Evolutionary conservation across 2,888 invertebrate genomes (phyloP), one percentile per base, ranked within the genome.

Genomic region (Nymphalis polychloros): DNA sequence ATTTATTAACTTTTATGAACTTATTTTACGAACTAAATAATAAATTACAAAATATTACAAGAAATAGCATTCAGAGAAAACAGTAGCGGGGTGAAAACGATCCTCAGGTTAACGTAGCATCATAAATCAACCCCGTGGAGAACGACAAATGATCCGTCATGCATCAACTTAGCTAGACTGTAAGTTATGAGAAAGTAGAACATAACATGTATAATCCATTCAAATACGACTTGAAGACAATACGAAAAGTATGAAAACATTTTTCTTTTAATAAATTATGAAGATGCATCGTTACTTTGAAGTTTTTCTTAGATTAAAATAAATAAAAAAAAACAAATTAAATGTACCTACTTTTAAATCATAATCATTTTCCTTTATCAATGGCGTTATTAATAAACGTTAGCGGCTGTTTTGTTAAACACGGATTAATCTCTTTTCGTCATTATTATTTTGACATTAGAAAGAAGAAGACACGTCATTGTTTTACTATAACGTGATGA

Each of bases 81-180:
- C 71, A 57, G 68, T 71, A 71, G 71, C 69, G 19, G 46, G 52
- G 63, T 71, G 68, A 50, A 53, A 41, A 31, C 49, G 63, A 66
- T 71, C 53, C 60, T 53, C 59, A 48, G 61, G 46, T 59, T 60
- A 52, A 52, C 49, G 57, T 19, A 50, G 47, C 20, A 23, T 57
- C 63, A 66, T 71, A 65, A 66, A 63, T 66, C 50, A 69, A 23
- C 52, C 35, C 49, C 49, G 17, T 41, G 5, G 66, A 20, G 62
- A 49, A 17, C n/a, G 59, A 68, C 71, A 68, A 71, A 68, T 68
- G 55, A 57, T 61, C 19, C 19, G 59, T 23, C 59, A 66, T 71
- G 50, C 60, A 65, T 68, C 68, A 66, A 63, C 63, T 63, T 64
- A 57, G 46, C 60, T 50, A 50, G 53, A 53, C 23, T 8, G 23